Evolutionary conservation across 2,888 invertebrate species (phyloP).

Genomic region (Frankliniella intonsa): DNA sequence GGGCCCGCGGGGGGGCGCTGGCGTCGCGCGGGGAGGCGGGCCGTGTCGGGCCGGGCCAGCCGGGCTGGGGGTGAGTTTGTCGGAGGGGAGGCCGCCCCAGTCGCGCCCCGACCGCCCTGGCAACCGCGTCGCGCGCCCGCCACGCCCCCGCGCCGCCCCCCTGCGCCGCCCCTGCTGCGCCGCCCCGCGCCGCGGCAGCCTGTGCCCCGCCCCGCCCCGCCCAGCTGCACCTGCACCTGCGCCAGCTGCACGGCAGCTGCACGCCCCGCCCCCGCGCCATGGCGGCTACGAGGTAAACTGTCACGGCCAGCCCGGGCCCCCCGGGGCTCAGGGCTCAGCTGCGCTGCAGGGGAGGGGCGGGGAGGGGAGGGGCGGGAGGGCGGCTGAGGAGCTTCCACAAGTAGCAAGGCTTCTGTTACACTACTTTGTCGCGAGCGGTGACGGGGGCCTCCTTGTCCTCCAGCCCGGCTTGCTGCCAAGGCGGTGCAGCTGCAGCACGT

Average conservation of each 20-base stretch:
- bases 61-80: background rate
- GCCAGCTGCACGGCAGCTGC: background rate
- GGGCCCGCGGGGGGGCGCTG: background rate
- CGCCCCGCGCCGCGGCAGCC: background rate
- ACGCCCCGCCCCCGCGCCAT: background rate
- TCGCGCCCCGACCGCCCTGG: conserved; percentile 4
- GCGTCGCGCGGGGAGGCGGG: background rate
- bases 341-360: too few species aligned
- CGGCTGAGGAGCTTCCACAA: too few species aligned
- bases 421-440: too few species aligned
- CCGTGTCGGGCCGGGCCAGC: background rate
- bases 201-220: background rate
- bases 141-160: conserved; percentile 4
- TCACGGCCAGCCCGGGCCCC: too few species aligned
- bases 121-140: background rate
- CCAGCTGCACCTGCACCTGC: background rate
- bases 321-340: too few species aligned
- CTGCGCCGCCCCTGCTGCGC: background rate
- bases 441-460: too few species aligned
- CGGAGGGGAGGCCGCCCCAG: background rate
- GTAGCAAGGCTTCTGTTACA: too few species aligned
- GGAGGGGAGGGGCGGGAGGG: too few species aligned
- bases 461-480: too few species aligned
- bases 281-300: conserved; percentile 1
- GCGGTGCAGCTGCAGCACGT: too few species aligned